phyloP scores from a whole-genome alignment of 2,113 vertebrate genomes.

The Accipiter virgatus region DNA sequence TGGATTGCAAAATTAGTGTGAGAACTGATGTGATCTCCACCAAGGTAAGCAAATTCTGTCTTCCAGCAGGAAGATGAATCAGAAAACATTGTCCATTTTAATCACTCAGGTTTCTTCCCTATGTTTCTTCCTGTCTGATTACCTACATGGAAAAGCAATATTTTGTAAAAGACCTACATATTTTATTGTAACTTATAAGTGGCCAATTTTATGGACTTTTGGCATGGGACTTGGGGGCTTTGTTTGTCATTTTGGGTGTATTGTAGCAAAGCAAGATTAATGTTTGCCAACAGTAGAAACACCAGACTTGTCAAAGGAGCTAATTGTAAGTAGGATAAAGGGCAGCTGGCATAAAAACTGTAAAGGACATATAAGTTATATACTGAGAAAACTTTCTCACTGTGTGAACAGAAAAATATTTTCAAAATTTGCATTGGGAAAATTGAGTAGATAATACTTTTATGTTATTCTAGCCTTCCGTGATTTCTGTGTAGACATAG shows the following conservation, averaged over 20 bases:
- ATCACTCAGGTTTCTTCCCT: neutral
- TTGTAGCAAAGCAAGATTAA: neutral
- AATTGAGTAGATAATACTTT: neutral
- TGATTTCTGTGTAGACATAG: neutral
- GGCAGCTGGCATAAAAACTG: neutral
- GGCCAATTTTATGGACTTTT: neutral
- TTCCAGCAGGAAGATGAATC: neutral
- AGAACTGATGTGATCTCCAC: neutral
- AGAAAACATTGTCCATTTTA: neutral
- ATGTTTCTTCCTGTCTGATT: neutral
- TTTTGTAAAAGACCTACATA: neutral
- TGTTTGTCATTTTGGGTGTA: neutral
- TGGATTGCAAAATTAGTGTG: neutral
- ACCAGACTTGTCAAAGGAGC: neutral
- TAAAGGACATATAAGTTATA: neutral
- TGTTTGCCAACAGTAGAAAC: neutral
- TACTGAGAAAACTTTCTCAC: neutral
- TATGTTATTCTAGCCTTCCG: neutral
- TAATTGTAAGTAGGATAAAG: neutral
- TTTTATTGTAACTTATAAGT: neutral
- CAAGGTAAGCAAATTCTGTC: neutral
- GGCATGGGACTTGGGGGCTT: neutral
- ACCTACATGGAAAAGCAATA: neutral
- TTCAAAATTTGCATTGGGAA: neutral
- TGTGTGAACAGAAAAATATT: neutral